Conservation (phyloP, 2,797 vertebrate species). For the Cercopithecus diana region DNA sequence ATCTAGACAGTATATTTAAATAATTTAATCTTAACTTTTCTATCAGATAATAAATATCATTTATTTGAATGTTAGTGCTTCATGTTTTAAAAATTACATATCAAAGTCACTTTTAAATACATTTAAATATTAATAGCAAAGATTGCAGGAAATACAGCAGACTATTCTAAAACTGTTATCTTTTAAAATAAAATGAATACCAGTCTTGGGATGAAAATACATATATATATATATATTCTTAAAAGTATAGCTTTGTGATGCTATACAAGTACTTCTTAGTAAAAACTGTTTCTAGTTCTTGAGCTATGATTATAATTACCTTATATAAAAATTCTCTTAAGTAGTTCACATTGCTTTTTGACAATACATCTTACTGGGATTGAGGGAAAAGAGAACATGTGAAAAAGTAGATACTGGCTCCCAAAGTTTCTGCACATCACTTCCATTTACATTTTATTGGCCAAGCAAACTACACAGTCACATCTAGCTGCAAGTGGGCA, state of each 20-base stretch:
- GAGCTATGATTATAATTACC: neutral
- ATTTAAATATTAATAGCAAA: neutral
- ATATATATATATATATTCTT: neutral
- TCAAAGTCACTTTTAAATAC: neutral
- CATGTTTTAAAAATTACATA: neutral
- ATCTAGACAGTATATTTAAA: neutral
- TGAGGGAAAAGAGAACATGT: neutral
- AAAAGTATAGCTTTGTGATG: neutral
- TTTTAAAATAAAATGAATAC: slow-evolving; percentile 2
- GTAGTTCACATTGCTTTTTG: neutral
- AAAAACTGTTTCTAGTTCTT: neutral
- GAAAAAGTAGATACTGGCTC: neutral
- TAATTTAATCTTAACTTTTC: neutral
- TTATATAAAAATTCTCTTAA: neutral
- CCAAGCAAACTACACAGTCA: neutral
- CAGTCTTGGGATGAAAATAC: neutral
- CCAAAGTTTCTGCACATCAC: neutral
- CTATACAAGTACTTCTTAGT: neutral
- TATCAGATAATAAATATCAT: neutral
- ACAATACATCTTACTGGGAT: neutral
- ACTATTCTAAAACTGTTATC: neutral
- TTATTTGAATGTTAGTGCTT: neutral
- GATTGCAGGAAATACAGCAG: neutral
- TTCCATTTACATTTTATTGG: neutral
- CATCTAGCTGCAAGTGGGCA: neutral